Evolutionary conservation across 2,113 vertebrate genomes (phyloP), one percentile per base, ranked within the genome.

Genomic region (Hemiprocne comata): DNA sequence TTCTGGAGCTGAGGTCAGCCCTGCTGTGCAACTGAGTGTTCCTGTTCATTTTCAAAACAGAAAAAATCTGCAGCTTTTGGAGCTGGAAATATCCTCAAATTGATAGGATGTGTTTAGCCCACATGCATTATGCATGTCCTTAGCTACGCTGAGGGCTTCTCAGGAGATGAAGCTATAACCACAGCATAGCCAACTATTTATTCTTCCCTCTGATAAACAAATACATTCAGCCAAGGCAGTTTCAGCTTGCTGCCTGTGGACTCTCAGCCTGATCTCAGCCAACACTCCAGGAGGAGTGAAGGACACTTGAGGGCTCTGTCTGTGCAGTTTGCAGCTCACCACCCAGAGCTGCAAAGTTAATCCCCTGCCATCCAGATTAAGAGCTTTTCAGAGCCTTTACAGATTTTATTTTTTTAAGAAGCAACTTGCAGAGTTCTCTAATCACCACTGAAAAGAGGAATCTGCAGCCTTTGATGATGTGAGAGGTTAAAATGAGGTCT

Each of bases 281-380:
- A 64, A 29, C 44, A 13, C 34, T 70, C 51, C 46, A 9, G 0
- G 1, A 28, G 48, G 42, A 51, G n/a, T 2, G 42, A 28, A 57
- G 80, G 83, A 58, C 66, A n/a, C 74, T 61, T 2, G 15, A 76
- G 86, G 58, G 73, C 69, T 79, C 55, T 42, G 33, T 79, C 55
- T 36, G 29, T 40, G 44, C 3, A 5, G 25, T 75, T 81, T 57
- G 28, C 40, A 51, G 57, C 65, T 81, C 42, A 11, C 26, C 50
- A 25, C 0, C 0, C 17, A 18, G 55, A 25, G 26, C 74, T 66
- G 46, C 3, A 2, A 11, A 25, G 19, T 65, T 50, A 70, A 62
- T 16, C 61, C 76, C 69, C 50, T 66, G 46, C n/a, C 64, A 33
- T 67, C 72, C 69, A n/a, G 42, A 40, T 7, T 1, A 13, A 75